A percentile compares a stretch with the other conserved stretches of the same genome.
Evolutionary conservation across 2,797 vertebrate species (phyloP).

Genomic region (Tenualosa thibaudeaui): DNA sequence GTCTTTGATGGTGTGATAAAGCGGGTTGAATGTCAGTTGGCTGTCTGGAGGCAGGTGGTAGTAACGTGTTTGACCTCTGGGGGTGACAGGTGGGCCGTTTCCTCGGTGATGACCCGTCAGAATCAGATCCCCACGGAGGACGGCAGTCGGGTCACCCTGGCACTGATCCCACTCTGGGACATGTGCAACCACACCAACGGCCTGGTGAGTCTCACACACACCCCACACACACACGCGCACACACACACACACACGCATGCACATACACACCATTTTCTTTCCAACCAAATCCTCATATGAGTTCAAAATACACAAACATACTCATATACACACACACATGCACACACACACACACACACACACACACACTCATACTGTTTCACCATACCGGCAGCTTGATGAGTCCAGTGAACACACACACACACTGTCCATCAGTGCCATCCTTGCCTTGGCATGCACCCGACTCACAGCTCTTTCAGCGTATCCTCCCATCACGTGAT

Average conservation of each 20-base stretch:
- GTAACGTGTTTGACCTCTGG: not conserved
- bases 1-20: not conserved
- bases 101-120: slow-evolving; percentile 97
- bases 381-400: not conserved
- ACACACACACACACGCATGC: slow-evolving; percentile 13
- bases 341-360: too few species aligned
- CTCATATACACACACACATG: not conserved
- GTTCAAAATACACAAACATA: not conserved
- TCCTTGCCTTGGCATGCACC: not conserved
- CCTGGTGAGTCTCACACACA: slow-evolving; percentile 76
- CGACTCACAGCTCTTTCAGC: not conserved
- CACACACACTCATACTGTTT: not conserved
- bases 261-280: not conserved
- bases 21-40: not conserved
- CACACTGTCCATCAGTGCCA: not conserved
- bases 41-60: too few species aligned
- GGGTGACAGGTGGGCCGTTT: slow-evolving; percentile 91
- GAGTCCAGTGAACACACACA: not conserved
- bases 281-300: not conserved
- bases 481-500: not conserved
- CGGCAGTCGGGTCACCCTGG: slow-evolving; percentile 91
- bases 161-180: slow-evolving; percentile 97
- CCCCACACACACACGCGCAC: slow-evolving; percentile 20
- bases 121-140: slow-evolving; percentile 98
- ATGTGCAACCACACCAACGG: slow-evolving; percentile 99